A percentile compares a stretch with the other conserved stretches of the same genome.
Evolutionary conservation across 2,113 vertebrate genomes (phyloP).

Genomic region (Cynocephalus volans): DNA sequence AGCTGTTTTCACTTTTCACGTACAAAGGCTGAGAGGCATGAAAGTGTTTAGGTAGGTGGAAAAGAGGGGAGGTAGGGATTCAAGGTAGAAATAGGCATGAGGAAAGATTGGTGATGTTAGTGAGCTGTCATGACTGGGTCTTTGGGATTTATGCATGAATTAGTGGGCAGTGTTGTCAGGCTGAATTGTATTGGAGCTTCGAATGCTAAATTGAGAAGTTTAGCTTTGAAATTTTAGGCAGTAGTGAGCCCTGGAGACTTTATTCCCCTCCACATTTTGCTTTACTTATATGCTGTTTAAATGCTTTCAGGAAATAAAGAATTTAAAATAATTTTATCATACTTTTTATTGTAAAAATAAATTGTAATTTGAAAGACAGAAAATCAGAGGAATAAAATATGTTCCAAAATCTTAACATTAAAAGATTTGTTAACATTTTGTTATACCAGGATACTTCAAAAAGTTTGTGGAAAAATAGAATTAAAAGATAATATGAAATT

Average conservation of each 20-base stretch:
- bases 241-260: background rate
- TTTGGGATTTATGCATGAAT: background rate
- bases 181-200: background rate
- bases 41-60: background rate
- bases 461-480: no score
- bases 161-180: background rate
- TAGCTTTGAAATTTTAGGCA: background rate
- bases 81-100: background rate
- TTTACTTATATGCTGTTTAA: background rate
- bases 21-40: background rate
- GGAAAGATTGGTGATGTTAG: background rate
- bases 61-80: background rate
- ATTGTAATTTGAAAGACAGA: constrained; percentile 12
- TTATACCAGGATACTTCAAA: background rate
- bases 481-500: no score
- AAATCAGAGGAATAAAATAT: constrained; percentile 40
- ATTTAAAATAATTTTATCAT: background rate
- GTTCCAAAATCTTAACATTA: constrained; percentile 3
- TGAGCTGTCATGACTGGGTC: background rate
- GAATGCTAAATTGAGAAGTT: background rate
- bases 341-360: constrained; percentile 9
- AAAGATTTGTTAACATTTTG: constrained; percentile 12
- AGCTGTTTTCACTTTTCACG: background rate
- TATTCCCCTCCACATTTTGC: background rate
- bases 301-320: constrained; percentile 28